Conservation (phyloP, 2,888 invertebrate genomes). For the Machimus rusticus region DNA sequence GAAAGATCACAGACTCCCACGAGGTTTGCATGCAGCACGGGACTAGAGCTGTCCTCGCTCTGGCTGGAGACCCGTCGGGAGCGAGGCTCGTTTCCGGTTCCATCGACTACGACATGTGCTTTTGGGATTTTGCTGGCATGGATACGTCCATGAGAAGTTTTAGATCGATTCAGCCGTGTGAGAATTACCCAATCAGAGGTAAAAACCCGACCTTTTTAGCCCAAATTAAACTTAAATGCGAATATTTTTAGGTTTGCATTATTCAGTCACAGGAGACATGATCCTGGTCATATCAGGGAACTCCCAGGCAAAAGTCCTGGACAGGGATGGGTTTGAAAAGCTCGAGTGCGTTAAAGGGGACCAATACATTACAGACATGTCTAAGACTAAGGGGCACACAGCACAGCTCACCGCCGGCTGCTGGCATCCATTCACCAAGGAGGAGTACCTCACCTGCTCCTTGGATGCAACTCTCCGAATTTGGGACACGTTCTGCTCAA, state of each 20-base stretch:
- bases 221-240: not conserved
- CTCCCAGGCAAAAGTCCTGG: conserved; percentile 91
- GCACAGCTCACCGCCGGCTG: conserved; percentile 88
- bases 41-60: conserved; percentile 84
- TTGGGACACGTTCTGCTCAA: conserved; percentile 85
- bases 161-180: conserved; percentile 91
- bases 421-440: conserved; percentile 91
- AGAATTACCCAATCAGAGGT: conserved; percentile 91
- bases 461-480: conserved; percentile 92
- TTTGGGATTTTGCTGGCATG: conserved; percentile 99
- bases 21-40: conserved; percentile 91
- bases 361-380: conserved; percentile 95
- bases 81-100: conserved; percentile 88
- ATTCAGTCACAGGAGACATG: conserved; percentile 92
- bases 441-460: conserved; percentile 94
- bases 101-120: conserved; percentile 93
- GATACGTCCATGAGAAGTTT: conserved; percentile 91
- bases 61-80: conserved; percentile 93
- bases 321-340: conserved; percentile 92
- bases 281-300: conserved; percentile 92
- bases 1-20: conserved; percentile 76
- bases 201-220: not conserved
- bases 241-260: conserved; percentile 66
- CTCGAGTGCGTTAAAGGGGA: conserved; percentile 94
- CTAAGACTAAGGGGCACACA: conserved; percentile 92